phyloP scores from a whole-genome alignment of 2,888 invertebrate species.

The Cordylochernes scorpioides region DNA sequence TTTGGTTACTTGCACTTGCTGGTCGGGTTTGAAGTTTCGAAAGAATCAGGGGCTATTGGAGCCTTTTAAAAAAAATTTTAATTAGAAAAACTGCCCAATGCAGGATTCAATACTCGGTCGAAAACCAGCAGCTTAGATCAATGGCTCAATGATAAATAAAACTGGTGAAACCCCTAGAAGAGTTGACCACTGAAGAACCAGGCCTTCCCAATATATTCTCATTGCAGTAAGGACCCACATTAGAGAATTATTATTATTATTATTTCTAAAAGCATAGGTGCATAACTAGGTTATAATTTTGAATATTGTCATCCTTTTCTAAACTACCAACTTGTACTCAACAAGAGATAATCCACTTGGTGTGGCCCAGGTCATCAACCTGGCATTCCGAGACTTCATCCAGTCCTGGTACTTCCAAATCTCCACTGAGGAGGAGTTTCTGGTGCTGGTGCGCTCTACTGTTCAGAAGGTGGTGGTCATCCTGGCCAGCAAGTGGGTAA shows the following conservation, averaged over 20 bases:
- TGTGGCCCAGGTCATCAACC: conserved; percentile 29
- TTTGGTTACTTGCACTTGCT: too few species aligned
- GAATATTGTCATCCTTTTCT: not conserved
- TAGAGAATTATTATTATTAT: not conserved
- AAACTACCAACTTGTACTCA: conserved; percentile 1
- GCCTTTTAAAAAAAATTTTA: too few species aligned
- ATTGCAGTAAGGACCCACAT: too few species aligned
- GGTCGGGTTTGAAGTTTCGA: too few species aligned
- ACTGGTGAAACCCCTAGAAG: too few species aligned
- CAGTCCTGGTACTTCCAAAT: conserved; percentile 33
- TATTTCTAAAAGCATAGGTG: conserved; percentile 1
- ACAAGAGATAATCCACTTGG: conserved; percentile 1
- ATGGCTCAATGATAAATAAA: too few species aligned
- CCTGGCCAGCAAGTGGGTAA: conserved; percentile 37
- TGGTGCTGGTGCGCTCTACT: conserved; percentile 36
- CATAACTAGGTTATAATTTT: not conserved
- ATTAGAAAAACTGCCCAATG: too few species aligned
- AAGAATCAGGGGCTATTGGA: too few species aligned
- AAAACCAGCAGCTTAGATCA: too few species aligned
- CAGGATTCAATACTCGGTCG: too few species aligned
- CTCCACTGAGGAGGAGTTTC: conserved; percentile 42
- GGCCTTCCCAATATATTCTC: too few species aligned
- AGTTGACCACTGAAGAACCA: too few species aligned
- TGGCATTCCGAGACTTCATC: conserved; percentile 52
- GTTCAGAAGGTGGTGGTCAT: conserved; percentile 41